Conservation (phyloP, 53 echinoderm and acorn worm genomes). For the Echinometra lucunter region DNA sequence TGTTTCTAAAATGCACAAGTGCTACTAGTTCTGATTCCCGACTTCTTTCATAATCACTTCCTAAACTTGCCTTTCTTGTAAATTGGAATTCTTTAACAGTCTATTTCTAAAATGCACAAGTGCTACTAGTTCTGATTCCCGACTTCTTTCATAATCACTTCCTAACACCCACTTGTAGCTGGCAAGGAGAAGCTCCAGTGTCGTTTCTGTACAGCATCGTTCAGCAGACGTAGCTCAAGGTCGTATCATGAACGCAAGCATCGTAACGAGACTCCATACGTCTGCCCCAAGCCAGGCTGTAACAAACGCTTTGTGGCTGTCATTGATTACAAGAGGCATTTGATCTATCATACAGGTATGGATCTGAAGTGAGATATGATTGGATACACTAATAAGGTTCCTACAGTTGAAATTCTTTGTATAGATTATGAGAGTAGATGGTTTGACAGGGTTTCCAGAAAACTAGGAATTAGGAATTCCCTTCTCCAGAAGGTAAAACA, state of each 20-base stretch:
- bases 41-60: background rate
- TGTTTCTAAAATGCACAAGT: background rate
- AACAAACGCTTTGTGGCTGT: constrained; percentile 98
- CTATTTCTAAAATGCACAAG: background rate
- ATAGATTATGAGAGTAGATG: too few relatives aligned
- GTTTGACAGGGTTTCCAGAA: too few relatives aligned
- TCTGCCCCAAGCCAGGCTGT: constrained; percentile 98
- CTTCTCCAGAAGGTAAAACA: too few relatives aligned
- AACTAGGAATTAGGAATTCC: too few relatives aligned
- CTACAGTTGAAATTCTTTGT: background rate
- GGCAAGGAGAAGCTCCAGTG: constrained; percentile 93
- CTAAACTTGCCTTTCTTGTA: background rate
- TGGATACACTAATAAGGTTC: background rate
- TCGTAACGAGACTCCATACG: constrained; percentile 91
- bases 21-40: background rate
- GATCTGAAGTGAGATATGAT: background rate
- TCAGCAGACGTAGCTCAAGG: constrained; percentile 91
- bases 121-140: background rate
- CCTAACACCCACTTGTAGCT: constrained; percentile 55
- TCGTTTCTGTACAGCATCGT: constrained; percentile 93
- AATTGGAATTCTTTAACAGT: too few relatives aligned
- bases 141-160: background rate
- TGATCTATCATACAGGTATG: constrained; percentile 97
- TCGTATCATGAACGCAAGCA: constrained; percentile 98
- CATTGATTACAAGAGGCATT: constrained; percentile 97